Percentiles rank a stretch among this genome's conserved stretches.
Evolutionary conservation across 37 sponge, comb jelly and placozoan genomes (phyloP).

Genomic region (Tethya wilhelma): DNA sequence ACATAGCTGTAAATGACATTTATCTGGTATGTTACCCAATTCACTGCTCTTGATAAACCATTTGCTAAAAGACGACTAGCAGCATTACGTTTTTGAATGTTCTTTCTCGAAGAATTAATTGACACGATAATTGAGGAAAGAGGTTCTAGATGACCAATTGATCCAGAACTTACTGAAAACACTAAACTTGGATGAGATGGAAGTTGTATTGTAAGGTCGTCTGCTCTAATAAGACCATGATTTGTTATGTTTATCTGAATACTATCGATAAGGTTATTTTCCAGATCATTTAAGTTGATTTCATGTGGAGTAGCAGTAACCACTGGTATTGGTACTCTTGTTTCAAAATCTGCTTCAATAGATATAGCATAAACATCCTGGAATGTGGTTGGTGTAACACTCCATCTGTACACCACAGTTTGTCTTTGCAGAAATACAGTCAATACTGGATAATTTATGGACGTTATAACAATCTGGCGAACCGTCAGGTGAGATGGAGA

Average conservation of each 20-base stretch:
- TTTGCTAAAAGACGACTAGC: too few relatives aligned
- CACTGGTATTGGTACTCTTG: conserved; percentile 43
- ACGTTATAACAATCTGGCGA: conserved; percentile 14
- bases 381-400: conserved; percentile 25
- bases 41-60: not conserved
- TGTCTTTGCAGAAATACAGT: conserved; percentile 41
- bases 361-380: conserved; percentile 30
- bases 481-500: conserved; percentile 16
- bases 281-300: conserved; percentile 23
- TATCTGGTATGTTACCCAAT: conserved; percentile 16
- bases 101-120: conserved; percentile 20
- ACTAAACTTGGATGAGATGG: conserved; percentile 38
- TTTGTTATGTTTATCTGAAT: conserved; percentile 50
- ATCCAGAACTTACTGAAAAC: not conserved
- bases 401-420: conserved; percentile 36
- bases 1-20: conserved; percentile 32
- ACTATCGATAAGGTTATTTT: conserved; percentile 8
- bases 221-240: conserved; percentile 50
- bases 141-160: conserved; percentile 32
- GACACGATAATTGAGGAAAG: conserved; percentile 29
- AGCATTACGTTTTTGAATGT: not conserved
- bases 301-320: conserved; percentile 41
- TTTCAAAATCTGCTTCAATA: conserved; percentile 49
- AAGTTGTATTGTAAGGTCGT: conserved; percentile 19
- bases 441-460: conserved; percentile 8